Evolutionary conservation across 2,888 invertebrate genomes (phyloP), one percentile per base, ranked within the genome.

Genomic region (Campoletis raptor): DNA sequence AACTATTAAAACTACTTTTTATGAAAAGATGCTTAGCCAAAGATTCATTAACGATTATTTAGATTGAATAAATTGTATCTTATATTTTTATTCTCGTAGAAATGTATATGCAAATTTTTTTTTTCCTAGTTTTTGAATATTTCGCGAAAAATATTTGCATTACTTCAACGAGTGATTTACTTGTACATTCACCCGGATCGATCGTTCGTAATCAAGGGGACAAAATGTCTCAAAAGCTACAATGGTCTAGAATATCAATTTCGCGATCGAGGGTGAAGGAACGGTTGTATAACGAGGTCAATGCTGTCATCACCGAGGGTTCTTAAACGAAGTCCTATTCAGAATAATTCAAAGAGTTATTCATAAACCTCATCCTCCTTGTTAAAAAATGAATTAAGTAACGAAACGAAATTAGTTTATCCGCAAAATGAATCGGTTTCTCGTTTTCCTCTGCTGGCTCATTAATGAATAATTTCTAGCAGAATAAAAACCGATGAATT

Each of bases 181-280:
- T 54, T 73, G 52, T 73, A 45, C 54, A 40, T 37, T 52, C 52
- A 73, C 10, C 52, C 73, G 42, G 61, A 73, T 73, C 73, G 73
- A 52, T 54, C 37, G 54, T 36, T 7, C 54, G 52, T 73, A 54
- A 73, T 73, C 40, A 21, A 21, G 30, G 40, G 42, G 21, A 45
- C 21, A 21, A 37, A 54, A 7, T 37, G 73, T 73, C 21, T 54
- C 37, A 73, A 52, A 61, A 61, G 73, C 54, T 2, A 73, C 73
- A 54, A 73, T 40, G 37, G 37, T 37, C 52, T 54, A 54, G 30
- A n/a, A 52, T 73, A 73, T 54, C 54, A 54, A 61, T 30, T 30
- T 61, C 61, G 61, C 61, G 61, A 61, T 52, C 73, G n/a, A 30
- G 42, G 73, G 73, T 73, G 30, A 54, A 54, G 37, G 73, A 73